phyloP scores from a whole-genome alignment of 2,113 vertebrate genomes.

The Myotis davidii region DNA sequence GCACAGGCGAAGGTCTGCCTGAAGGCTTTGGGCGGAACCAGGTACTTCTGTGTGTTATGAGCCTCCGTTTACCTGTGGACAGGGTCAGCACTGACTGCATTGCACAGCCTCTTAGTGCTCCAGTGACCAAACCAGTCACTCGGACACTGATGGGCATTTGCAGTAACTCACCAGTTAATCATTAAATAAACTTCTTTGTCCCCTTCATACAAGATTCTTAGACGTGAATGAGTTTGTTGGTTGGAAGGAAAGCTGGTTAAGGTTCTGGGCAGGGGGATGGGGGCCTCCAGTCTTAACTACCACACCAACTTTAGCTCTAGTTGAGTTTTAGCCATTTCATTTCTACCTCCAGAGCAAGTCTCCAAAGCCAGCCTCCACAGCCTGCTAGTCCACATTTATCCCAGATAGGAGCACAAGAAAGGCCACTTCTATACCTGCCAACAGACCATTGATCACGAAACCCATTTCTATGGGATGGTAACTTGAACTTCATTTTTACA shows the following conservation, averaged over 20 bases:
- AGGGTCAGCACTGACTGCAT: neutral
- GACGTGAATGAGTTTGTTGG: neutral
- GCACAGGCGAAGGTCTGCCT: neutral
- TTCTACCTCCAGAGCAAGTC: constrained; percentile 68
- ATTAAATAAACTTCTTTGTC: neutral
- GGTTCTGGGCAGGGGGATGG: neutral
- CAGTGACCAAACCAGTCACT: neutral
- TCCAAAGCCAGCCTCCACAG: neutral
- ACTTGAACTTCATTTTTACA: neutral
- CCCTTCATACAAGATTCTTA: neutral
- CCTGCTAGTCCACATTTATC: neutral
- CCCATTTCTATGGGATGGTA: neutral
- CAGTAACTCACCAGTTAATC: constrained; percentile 25
- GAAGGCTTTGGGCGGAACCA: neutral
- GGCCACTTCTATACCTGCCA: neutral
- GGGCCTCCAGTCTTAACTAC: neutral
- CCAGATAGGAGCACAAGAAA: neutral
- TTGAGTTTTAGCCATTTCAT: constrained; percentile 35
- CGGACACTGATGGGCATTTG: neutral
- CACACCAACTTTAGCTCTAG: neutral
- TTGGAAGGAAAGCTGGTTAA: neutral
- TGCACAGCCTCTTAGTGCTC: neutral
- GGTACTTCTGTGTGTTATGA: neutral
- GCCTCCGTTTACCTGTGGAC: neutral
- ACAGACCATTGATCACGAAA: neutral